phyloP scores from a whole-genome alignment of 2,113 vertebrate genomes.

The Panthera uncia region DNA sequence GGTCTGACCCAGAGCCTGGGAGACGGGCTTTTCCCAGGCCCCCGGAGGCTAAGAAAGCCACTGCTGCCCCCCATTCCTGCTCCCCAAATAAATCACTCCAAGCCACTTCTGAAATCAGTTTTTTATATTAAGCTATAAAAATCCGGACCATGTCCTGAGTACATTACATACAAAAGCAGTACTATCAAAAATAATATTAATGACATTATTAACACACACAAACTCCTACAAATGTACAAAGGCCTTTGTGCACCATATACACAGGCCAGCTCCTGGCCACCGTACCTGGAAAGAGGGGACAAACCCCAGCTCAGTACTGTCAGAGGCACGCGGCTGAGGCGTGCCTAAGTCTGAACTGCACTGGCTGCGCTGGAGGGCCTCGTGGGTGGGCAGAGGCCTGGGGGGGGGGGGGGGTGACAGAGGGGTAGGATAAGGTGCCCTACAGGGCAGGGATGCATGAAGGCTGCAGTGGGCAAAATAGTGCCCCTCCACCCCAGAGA shows the following conservation, averaged over 20 bases:
- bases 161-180: constrained; percentile 25
- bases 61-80: no score
- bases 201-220: background rate
- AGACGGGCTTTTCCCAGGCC: background rate
- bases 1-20: background rate
- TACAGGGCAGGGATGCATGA: background rate
- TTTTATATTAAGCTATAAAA: constrained; percentile 65
- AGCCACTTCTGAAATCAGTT: constrained; percentile 9
- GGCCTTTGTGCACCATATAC: background rate
- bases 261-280: background rate
- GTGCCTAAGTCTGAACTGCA: rapidly evolving
- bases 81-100: constrained; percentile 18
- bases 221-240: background rate
- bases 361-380: rapidly evolving
- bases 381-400: rapidly evolving
- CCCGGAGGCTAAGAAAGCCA: rapidly evolving
- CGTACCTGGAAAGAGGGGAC: background rate
- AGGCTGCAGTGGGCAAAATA: background rate
- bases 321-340: background rate
- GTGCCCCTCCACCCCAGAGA: rapidly evolving
- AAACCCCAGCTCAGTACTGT: rapidly evolving
- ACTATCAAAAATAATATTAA: constrained; percentile 37
- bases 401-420: no score
- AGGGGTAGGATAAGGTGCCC: background rate
- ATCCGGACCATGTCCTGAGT: background rate